Evolutionary conservation across 2,113 vertebrate species (phyloP).

Genomic region (Scophthalmus maximus): DNA sequence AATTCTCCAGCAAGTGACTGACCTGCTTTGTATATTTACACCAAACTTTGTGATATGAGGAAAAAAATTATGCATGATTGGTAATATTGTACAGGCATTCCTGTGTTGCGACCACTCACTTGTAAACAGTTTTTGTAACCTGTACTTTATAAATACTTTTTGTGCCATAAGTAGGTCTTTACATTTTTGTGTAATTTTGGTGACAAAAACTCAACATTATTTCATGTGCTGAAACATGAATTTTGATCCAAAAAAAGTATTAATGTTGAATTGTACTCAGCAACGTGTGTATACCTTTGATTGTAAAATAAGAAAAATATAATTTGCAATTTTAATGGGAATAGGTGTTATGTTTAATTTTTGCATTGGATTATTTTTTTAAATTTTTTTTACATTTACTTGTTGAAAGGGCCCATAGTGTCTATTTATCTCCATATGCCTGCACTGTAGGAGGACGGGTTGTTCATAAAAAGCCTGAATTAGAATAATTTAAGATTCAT

Average conservation of each 20-base stretch:
- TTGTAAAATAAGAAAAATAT: constrained; percentile 9
- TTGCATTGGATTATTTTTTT: not conserved
- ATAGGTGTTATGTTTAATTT: not conserved
- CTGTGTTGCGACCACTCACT: constrained; percentile 66
- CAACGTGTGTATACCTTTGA: constrained; percentile 13
- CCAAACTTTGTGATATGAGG: constrained; percentile 24
- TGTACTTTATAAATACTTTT: constrained; percentile 38
- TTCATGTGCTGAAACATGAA: constrained; percentile 9
- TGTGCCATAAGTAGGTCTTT: constrained; percentile 24
- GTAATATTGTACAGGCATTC: constrained; percentile 66
- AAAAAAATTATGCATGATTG: constrained; percentile 45
- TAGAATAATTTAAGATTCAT: not conserved
- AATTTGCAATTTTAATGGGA: not conserved
- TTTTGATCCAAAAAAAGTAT: not conserved
- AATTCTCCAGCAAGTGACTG: constrained; percentile 44
- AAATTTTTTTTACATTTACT: not conserved
- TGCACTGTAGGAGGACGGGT: no score
- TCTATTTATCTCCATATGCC: not conserved
- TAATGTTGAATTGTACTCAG: constrained; percentile 28
- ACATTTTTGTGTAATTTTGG: no score
- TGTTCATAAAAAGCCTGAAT: not conserved
- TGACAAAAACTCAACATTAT: constrained; percentile 7
- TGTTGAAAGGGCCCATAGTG: not conserved
- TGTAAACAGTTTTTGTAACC: constrained; percentile 52
- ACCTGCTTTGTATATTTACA: constrained; percentile 46